Percentiles rank a stretch among this genome's conserved stretches.
phyloP scores from a whole-genome alignment of 2,888 invertebrate genomes.

The Halocaridina rubra region DNA sequence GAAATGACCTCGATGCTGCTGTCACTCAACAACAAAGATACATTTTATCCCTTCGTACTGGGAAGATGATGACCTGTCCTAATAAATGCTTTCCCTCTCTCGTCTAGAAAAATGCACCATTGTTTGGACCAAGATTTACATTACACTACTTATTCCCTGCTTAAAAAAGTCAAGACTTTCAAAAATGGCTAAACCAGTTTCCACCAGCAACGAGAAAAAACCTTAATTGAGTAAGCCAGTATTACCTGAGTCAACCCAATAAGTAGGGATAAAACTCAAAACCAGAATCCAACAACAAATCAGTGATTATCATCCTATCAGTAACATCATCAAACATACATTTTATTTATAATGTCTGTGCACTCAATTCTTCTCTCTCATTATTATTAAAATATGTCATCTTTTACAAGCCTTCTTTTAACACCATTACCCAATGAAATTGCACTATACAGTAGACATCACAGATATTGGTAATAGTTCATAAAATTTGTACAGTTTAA shows the following conservation, averaged over 20 bases:
- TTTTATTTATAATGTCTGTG: background rate
- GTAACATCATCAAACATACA: background rate
- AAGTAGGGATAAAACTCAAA: background rate
- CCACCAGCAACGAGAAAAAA: background rate
- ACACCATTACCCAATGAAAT: conserved; percentile 33
- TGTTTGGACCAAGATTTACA: background rate
- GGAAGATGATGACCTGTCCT: background rate
- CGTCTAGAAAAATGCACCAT: background rate
- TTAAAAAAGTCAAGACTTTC: background rate
- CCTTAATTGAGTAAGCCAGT: background rate
- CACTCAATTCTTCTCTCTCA: background rate
- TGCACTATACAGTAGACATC: conserved; percentile 31
- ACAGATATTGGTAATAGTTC: conserved; percentile 21
- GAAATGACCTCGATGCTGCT: background rate
- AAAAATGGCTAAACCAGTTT: background rate
- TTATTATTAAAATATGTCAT: conserved; percentile 2
- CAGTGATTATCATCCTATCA: background rate
- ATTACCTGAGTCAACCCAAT: conserved; percentile 10
- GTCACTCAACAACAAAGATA: background rate
- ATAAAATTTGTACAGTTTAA: conserved; percentile 22
- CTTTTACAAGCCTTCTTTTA: conserved; percentile 5
- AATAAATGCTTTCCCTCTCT: background rate
- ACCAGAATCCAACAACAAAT: background rate
- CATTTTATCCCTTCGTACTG: background rate
- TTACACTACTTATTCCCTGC: no score